Evolutionary conservation across 2,113 vertebrate genomes (phyloP).

Genomic region (Muscicapa adusta): DNA sequence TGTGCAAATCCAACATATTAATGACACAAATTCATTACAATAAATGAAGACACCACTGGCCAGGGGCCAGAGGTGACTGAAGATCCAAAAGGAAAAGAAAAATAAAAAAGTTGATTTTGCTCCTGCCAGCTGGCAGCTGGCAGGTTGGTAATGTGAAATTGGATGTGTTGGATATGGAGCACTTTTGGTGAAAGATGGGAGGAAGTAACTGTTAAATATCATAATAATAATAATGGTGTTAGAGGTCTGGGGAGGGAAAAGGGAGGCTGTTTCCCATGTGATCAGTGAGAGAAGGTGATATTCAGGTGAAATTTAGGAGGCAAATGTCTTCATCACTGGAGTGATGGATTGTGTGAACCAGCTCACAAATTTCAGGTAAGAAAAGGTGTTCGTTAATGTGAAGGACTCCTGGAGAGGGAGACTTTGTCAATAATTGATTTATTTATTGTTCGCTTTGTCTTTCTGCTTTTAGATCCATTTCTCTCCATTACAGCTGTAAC

Average conservation of each 20-base stretch:
- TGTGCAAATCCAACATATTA: slow-evolving; percentile 67
- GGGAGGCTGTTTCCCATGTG: neutral
- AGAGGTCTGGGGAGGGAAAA: neutral
- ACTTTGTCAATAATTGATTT: rapidly evolving
- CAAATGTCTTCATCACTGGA: neutral
- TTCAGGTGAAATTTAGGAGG: neutral
- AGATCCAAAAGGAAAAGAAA: neutral
- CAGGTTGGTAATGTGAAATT: neutral
- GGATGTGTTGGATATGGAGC: neutral
- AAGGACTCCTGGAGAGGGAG: neutral
- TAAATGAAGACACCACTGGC: slow-evolving; percentile 59
- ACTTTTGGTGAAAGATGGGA: neutral
- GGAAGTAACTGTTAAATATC: neutral
- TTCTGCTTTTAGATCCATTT: neutral
- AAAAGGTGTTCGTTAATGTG: neutral
- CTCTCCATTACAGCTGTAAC: neutral
- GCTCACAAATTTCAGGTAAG: neutral
- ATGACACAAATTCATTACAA: slow-evolving; percentile 70
- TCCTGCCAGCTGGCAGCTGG: neutral
- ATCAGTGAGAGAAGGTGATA: neutral
- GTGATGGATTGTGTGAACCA: neutral
- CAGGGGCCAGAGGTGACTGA: neutral
- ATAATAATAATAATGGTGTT: neutral
- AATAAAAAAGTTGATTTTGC: neutral
- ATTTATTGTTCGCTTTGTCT: neutral